phyloP scores from a whole-genome alignment of 2,888 invertebrate species.

The Rhamphomyia laevipes region DNA sequence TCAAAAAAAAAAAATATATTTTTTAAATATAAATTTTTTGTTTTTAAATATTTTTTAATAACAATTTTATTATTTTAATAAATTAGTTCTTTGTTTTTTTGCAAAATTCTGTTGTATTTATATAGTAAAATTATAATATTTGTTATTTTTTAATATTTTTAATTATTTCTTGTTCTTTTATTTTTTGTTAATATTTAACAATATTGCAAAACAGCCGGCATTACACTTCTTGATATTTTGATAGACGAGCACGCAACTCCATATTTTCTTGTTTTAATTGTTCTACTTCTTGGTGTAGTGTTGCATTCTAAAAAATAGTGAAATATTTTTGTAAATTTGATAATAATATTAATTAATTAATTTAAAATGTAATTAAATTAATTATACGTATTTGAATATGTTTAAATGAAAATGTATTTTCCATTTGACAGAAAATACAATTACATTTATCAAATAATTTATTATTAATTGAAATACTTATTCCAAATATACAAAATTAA shows the following conservation, averaged over 20 bases:
- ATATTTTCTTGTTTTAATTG: slow-evolving; percentile 85
- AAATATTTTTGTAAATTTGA: too few species aligned
- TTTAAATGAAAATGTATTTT: too few species aligned
- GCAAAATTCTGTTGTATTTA: slow-evolving; percentile 9
- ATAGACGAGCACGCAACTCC: slow-evolving; percentile 77
- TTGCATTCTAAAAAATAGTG: slow-evolving; percentile 73
- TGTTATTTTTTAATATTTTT: slow-evolving; percentile 14
- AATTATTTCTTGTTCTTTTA: slow-evolving; percentile 12
- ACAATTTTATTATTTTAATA: slow-evolving; percentile 1
- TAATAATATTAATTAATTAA: too few species aligned
- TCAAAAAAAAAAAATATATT: slow-evolving; percentile 6
- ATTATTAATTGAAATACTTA: too few species aligned
- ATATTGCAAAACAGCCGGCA: slow-evolving; percentile 21
- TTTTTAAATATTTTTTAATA: slow-evolving; percentile 13
- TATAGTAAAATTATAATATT: slow-evolving; percentile 12
- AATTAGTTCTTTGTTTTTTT: slow-evolving; percentile 2
- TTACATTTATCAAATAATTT: too few species aligned
- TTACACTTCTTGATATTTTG: slow-evolving; percentile 73
- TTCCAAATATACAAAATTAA: too few species aligned
- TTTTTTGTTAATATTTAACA: not conserved
- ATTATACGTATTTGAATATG: too few species aligned
- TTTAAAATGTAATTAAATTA: too few species aligned
- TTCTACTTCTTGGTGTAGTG: slow-evolving; percentile 80
- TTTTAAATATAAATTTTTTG: slow-evolving; percentile 13
- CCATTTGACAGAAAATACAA: too few species aligned